Conservation (phyloP, 2,888 invertebrate species). For the Lordiphosa fenestrarum region DNA sequence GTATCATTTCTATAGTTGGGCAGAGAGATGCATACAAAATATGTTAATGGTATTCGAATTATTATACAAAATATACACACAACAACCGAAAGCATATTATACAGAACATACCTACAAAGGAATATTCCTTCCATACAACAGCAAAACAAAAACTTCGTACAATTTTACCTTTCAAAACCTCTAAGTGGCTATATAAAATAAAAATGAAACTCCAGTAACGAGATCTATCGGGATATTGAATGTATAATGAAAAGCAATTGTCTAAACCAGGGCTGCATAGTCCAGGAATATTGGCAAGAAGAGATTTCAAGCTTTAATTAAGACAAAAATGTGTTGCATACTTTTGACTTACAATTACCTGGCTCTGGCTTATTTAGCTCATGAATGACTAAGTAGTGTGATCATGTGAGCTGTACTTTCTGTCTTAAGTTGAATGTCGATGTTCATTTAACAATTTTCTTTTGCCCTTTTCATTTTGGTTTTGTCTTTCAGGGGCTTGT, state of each 20-base stretch:
- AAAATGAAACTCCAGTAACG: constrained; percentile 36
- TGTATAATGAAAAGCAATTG: constrained; percentile 30
- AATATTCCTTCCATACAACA: constrained; percentile 18
- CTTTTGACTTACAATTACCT: no score
- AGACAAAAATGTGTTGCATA: no score
- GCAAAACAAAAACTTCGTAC: constrained; percentile 50
- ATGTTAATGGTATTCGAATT: constrained; percentile 42
- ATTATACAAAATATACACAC: constrained; percentile 33
- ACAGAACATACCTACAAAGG: constrained; percentile 24
- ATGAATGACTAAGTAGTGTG: no score
- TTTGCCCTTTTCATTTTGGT: no score
- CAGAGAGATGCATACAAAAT: constrained; percentile 19
- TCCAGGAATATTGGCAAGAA: no score
- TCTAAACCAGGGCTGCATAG: no score
- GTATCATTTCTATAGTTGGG: constrained; percentile 12
- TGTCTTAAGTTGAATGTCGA: no score
- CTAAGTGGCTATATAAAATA: constrained; percentile 73
- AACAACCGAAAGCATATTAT: constrained; percentile 31
- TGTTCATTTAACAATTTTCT: no score
- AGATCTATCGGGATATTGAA: constrained; percentile 35
- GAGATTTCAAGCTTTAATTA: no score
- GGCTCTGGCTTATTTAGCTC: no score
- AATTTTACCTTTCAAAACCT: constrained; percentile 75
- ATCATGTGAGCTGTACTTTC: no score
- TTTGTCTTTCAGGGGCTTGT: no score